A percentile compares a stretch with the other conserved stretches of the same genome.
These are phyloP conservation scores for Eupithecia inturbata DNA, from an alignment of 2,888 invertebrate species.

Conservation along the genomic window DNA sequence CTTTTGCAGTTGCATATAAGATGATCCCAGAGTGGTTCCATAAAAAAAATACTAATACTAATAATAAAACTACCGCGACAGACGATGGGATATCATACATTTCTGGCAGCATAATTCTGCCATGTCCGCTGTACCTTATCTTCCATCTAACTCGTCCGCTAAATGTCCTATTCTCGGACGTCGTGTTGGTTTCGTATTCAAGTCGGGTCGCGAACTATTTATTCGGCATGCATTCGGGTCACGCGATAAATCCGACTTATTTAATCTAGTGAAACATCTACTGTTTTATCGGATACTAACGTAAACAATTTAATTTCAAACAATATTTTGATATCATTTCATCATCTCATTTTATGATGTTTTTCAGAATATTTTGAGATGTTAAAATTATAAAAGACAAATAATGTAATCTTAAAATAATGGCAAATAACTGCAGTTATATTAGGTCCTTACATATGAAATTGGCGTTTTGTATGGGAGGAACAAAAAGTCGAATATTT, in stretches of 20 bases:
- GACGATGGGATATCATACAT: too few species aligned
- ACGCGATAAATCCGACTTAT: conserved; percentile 77
- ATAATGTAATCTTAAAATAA: too few species aligned
- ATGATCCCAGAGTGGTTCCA: not conserved
- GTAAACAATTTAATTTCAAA: conserved; percentile 33
- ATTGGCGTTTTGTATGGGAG: too few species aligned
- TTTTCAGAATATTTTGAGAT: too few species aligned
- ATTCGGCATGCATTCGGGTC: conserved; percentile 66
- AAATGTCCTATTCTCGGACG: not conserved
- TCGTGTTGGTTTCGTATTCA: conserved; percentile 39
- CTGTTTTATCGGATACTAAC: conserved; percentile 47
- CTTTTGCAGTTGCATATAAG: too few species aligned
- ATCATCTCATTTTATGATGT: too few species aligned
- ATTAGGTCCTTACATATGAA: too few species aligned
- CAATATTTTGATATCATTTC: not conserved
- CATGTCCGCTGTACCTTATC: not conserved
- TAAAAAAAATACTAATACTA: too few species aligned
- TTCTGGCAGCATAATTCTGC: too few species aligned
- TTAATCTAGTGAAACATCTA: conserved; percentile 71
- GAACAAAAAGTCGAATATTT: too few species aligned
- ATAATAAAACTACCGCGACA: too few species aligned
- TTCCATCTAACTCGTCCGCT: not conserved
- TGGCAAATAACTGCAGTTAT: too few species aligned
- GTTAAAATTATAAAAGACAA: not conserved
- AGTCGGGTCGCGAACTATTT: conserved; percentile 59